Evolutionary conservation across 1,140 invertebrate genomes (phyloP).

Genomic region (Rhysida immarginata): DNA sequence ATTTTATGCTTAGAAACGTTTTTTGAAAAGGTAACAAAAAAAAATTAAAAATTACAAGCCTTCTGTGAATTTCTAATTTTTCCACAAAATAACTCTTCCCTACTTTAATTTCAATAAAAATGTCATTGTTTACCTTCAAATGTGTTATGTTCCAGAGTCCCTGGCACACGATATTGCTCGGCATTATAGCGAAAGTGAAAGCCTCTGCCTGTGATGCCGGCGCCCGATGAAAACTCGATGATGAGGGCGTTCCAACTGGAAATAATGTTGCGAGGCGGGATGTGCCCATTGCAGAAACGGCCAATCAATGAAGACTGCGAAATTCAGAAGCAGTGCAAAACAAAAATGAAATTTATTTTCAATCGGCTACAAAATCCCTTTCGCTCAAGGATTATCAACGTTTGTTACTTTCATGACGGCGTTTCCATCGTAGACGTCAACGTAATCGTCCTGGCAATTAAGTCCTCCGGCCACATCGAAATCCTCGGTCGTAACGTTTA

Average conservation of each 20-base stretch:
- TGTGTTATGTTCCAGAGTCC: constrained; percentile 10
- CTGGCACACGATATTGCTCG: constrained; percentile 16
- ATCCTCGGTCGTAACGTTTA: constrained; percentile 22
- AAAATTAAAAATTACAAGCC: too few relatives aligned
- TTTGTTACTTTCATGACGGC: constrained; percentile 9
- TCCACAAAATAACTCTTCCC: too few relatives aligned
- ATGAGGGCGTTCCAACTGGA: constrained; percentile 21
- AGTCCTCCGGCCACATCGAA: constrained; percentile 20
- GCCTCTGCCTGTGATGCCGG: constrained; percentile 17
- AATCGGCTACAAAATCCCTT: too few relatives aligned
- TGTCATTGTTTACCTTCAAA: constrained; percentile 15
- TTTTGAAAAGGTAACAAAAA: too few relatives aligned
- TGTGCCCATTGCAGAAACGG: constrained; percentile 18
- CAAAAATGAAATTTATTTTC: too few relatives aligned
- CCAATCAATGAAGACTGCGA: constrained; percentile 15
- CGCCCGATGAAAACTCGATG: constrained; percentile 21
- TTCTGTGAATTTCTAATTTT: too few relatives aligned
- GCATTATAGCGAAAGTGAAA: constrained; percentile 18
- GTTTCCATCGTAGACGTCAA: constrained; percentile 19
- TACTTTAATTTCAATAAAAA: too few relatives aligned
- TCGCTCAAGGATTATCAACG: too few relatives aligned
- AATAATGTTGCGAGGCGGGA: constrained; percentile 16
- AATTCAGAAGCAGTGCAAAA: too few relatives aligned
- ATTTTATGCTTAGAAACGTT: too few relatives aligned
- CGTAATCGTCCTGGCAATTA: constrained; percentile 20